Base-by-base conservation (phyloP, 2,113 vertebrate species). In the Phyllostomus hastatus region DNA sequence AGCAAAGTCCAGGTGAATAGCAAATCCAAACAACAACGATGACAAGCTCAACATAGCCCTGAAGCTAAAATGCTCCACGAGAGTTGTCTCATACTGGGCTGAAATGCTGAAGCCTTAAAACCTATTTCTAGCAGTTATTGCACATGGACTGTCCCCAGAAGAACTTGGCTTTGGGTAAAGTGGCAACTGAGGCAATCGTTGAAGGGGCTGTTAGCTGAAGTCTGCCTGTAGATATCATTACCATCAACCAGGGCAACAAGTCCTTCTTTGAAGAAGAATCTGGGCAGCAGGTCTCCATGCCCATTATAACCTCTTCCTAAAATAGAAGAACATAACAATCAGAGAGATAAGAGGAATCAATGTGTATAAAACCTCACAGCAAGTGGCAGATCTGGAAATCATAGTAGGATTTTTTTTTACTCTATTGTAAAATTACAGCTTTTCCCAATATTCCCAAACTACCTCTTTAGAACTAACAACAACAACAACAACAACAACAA, bases 31-130 rank as follows among this genome's bases (percentile, higher is more conserved):
- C 4, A 91, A 15, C 16, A 20, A 59, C 57, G 10, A 35, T 46
- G n/a, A 2, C 2, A 61, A 28, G 0, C 2, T 10, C 5, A n/a
- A 26, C 10, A 9, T 41, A 90, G 35, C 14, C 33, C 10, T 67
- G 2, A 89, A 64, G 59, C 20, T 67, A 54, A 76, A 50, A 3
- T 48, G 3, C 24, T 28, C 50, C 10, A 14, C 86, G 6, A 20
- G 7, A 80, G 4, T 79, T 80, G 24, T 1, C 12, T 78, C 12
- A 35, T 1, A 41, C 12, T 75, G 19, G 4, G 14, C 15, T 28
- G 0, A 61, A 50, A 31, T 52, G 16, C 1, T 5, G 54, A 73
- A 4, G 5, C 0, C 3, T 86, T 82, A 82, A 61, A 35, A 5
- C 0, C 7, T 28, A 0, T 38, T 72, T 92, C 28, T 48, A 35